Percentiles rank a stretch among this genome's conserved stretches.
These are phyloP conservation scores for Xerus inauris DNA, from an alignment of 2,113 vertebrate species.

Conservation along the genomic window DNA sequence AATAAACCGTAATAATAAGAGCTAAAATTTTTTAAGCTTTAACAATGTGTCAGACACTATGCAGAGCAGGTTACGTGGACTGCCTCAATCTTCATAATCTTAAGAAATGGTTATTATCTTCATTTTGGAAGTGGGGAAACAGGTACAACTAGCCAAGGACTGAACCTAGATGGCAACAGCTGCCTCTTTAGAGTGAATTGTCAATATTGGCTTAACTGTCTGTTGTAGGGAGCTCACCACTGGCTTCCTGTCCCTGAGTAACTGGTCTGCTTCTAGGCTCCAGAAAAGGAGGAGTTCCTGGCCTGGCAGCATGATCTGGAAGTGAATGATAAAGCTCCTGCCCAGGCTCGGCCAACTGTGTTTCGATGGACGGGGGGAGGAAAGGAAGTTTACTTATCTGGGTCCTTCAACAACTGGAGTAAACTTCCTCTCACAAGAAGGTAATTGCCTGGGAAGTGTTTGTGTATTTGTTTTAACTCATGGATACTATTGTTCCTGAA, in stretches of 20 bases:
- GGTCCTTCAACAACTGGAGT: slow-evolving; percentile 99
- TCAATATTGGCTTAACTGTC: background rate
- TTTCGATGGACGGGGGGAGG: slow-evolving; percentile 95
- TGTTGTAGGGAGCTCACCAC: background rate
- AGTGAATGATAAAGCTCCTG: slow-evolving; percentile 89
- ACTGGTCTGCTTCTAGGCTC: slow-evolving; percentile 84
- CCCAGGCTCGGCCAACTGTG: slow-evolving; percentile 93
- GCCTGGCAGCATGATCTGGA: slow-evolving; percentile 97
- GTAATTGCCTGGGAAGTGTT: slow-evolving; percentile 80
- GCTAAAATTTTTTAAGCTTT: background rate
- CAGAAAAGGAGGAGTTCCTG: slow-evolving; percentile 94
- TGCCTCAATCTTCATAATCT: background rate
- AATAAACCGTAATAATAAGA: background rate
- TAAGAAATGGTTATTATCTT: background rate
- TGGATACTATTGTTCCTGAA: background rate
- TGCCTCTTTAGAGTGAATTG: background rate
- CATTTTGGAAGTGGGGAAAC: background rate
- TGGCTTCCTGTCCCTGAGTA: slow-evolving; percentile 10
- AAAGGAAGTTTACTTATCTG: slow-evolving; percentile 96
- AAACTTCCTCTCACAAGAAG: slow-evolving; percentile 98
- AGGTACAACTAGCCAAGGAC: background rate
- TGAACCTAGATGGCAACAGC: background rate
- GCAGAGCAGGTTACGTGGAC: background rate
- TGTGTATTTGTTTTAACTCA: background rate
- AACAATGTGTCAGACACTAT: background rate